These are phyloP conservation scores for Mastacembelus armatus DNA, from an alignment of 2,797 vertebrate species.

Conservation along the genomic window DNA sequence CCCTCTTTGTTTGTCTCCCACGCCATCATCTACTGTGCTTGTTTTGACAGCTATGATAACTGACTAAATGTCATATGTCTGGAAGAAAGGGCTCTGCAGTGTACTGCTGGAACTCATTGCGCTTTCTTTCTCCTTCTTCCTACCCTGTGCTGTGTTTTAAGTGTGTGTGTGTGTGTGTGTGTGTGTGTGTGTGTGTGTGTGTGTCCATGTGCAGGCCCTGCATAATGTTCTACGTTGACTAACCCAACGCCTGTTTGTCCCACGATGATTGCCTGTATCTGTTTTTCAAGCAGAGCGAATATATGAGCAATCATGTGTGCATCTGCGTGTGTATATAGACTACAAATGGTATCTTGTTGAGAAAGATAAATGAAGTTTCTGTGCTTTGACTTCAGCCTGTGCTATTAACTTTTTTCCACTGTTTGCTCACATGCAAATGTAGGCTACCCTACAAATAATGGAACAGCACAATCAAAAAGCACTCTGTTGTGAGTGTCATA, in stretches of 20 bases:
- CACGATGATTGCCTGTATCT: constrained; percentile 27
- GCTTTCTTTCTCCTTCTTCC: constrained; percentile 13
- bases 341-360: constrained; percentile 45
- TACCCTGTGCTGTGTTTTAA: constrained; percentile 8
- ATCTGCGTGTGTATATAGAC: constrained; percentile 33
- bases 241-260: constrained; percentile 18
- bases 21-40: constrained; percentile 52
- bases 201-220: constrained; percentile 15
- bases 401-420: constrained; percentile 25
- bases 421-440: constrained; percentile 54
- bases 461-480: constrained; percentile 66
- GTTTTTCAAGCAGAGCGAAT: constrained; percentile 11
- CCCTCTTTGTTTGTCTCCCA: constrained; percentile 47
- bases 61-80: constrained; percentile 75
- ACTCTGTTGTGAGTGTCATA: constrained; percentile 57
- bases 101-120: constrained; percentile 53
- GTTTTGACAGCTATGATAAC: constrained; percentile 78
- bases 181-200: constrained; percentile 27
- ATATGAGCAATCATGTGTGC: constrained; percentile 18
- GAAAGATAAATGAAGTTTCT: constrained; percentile 48
- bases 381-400: constrained; percentile 32
- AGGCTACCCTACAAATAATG: constrained; percentile 42
- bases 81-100: constrained; percentile 45
- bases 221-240: constrained; percentile 27
- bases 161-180: not conserved